phyloP scores from a whole-genome alignment of 2,797 vertebrate species.

The Capromys pilorides region DNA sequence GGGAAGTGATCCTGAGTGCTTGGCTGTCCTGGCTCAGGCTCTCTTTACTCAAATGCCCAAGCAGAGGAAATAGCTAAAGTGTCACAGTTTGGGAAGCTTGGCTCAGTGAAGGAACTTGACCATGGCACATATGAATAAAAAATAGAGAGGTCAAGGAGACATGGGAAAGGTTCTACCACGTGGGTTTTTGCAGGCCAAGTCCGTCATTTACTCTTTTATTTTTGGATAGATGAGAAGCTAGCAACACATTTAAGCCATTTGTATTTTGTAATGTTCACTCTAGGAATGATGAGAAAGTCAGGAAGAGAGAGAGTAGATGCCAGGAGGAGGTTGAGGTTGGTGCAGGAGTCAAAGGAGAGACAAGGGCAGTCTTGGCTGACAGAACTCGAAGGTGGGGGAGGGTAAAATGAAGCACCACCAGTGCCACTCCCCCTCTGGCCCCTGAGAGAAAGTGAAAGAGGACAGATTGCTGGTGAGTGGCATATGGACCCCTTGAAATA shows the following conservation, averaged over 20 bases:
- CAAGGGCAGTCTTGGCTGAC: neutral
- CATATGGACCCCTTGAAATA: neutral
- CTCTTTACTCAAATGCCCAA: neutral
- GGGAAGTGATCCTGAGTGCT: neutral
- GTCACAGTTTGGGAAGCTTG: neutral
- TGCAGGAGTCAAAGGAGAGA: neutral
- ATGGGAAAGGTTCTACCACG: neutral
- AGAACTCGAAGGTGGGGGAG: too few relatives aligned
- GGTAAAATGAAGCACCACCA: neutral
- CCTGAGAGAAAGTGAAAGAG: neutral
- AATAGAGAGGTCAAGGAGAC: neutral
- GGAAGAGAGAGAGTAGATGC: neutral
- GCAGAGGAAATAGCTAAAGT: neutral
- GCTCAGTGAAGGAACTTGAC: neutral
- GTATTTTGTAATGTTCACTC: conserved; percentile 20
- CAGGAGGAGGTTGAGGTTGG: neutral
- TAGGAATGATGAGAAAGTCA: conserved; percentile 52
- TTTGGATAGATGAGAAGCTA: neutral
- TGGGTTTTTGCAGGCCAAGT: neutral
- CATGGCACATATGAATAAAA: neutral
- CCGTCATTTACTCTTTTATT: neutral
- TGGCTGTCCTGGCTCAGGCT: neutral
- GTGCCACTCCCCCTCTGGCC: rapidly evolving
- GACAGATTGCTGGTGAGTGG: neutral
- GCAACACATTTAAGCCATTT: neutral